Base-by-base conservation (phyloP, 2,888 invertebrate genomes). In the Colostygia pectinataria region DNA sequence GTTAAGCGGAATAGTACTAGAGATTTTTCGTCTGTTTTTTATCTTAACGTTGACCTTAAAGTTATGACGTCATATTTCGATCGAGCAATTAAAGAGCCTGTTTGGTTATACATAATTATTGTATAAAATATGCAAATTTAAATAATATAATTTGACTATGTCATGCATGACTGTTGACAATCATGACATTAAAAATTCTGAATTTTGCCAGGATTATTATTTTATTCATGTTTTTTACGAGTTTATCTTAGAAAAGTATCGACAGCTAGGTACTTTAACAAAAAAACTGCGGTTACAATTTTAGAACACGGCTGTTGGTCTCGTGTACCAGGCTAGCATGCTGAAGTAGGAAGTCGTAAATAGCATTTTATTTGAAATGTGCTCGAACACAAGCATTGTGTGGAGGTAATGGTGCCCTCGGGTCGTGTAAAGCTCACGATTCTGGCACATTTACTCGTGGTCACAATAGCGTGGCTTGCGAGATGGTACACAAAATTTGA, bases 341-440 rank as follows among this genome's bases (percentile, higher is more conserved):
- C 55, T 47, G 55, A 42, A 58, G 65, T 54, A 73, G 76, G 72
- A 77, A 75, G 76, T 74, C 71, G 69, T 84, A 83, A 83, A 85
- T 83, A 81, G 75, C 65, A 68, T 73, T 79, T 79, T 77, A 80
- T 81, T 81, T 76, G 77, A 76, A 79, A 75, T 74, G 75, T 69
- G 68, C 66, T 74, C 66, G 71, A 69, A 73, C 67, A 68, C 71
- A 66, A 68, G 71, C 74, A 70, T 71, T 68, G 71, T 71, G 72
- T 68, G 66, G 64, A 71, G 71, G 70, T 79, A 74, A 83, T 70
- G 72, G 65, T 63, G 59, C 83, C 76, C 83, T 51, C 52, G 82
- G 80, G 82, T 64, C 65, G 61, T 75, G 77, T 79, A 71, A 57
- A 65, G 63, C 65, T 60, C 63, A 63, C 63, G 59, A 59, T 66